phyloP scores from a whole-genome alignment of 2,113 vertebrate species.

The Eidolon helvum region DNA sequence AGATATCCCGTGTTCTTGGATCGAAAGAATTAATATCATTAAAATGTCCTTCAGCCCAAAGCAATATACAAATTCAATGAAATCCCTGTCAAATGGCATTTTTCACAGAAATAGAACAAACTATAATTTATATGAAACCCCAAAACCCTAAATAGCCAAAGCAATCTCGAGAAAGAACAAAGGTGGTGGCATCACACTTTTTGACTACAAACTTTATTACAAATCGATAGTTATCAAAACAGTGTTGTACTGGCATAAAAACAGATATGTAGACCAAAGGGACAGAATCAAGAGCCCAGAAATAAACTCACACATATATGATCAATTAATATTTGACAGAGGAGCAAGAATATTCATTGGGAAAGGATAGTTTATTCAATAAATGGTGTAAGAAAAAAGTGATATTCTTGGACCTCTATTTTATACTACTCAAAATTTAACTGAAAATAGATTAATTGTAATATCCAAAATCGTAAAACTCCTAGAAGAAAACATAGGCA shows the following conservation, averaged over 20 bases:
- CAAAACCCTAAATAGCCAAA: not conserved
- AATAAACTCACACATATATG: not conserved
- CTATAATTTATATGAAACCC: not conserved
- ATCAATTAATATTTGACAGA: not conserved
- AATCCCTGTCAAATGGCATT: not conserved
- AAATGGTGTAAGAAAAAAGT: not conserved
- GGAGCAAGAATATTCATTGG: not conserved
- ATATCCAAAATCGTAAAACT: not conserved
- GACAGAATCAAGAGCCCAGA: not conserved
- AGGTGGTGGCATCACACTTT: not conserved
- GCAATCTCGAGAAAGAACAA: not conserved
- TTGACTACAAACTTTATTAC: not conserved
- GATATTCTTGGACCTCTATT: not conserved
- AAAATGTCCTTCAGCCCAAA: not conserved
- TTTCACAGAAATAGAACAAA: not conserved
- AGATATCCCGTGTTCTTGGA: not conserved
- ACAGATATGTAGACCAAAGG: not conserved
- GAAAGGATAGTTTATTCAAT: not conserved
- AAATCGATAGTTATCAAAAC: not conserved
- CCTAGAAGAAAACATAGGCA: not conserved
- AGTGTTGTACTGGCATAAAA: not conserved
- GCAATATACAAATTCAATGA: not conserved
- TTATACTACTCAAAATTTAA: not conserved
- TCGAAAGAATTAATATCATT: not conserved
- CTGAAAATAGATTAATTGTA: not conserved